Evolutionary conservation across 2,888 invertebrate genomes (phyloP).

Genomic region (Entomobrya proxima): DNA sequence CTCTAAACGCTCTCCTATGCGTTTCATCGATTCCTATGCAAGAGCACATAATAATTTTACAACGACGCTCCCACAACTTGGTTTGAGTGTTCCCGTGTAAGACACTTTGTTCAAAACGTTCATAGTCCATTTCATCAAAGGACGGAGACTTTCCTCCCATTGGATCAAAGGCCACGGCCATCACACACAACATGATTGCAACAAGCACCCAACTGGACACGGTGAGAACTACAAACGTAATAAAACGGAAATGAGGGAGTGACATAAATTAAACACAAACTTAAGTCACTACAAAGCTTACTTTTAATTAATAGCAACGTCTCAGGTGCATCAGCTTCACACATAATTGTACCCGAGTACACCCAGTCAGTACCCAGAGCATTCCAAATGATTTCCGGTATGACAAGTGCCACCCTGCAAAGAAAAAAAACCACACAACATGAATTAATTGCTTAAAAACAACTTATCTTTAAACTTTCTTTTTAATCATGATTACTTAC

Average conservation of each 20-base stretch:
- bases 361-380: constrained; percentile 90
- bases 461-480: background rate
- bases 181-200: constrained; percentile 84
- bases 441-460: too few relatives aligned
- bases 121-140: constrained; percentile 78
- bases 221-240: constrained; percentile 79
- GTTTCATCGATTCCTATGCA: constrained; percentile 80
- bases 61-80: constrained; percentile 85
- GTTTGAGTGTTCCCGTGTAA: constrained; percentile 81
- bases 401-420: constrained; percentile 84
- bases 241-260: too few relatives aligned
- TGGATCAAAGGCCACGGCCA: constrained; percentile 89
- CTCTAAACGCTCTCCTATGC: constrained; percentile 88
- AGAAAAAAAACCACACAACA: too few relatives aligned
- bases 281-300: constrained; percentile 78
- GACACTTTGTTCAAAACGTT: constrained; percentile 76
- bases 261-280: too few relatives aligned
- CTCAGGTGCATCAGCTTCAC: constrained; percentile 79
- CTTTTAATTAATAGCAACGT: constrained; percentile 84
- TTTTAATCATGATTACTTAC: constrained; percentile 59
- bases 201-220: constrained; percentile 89
- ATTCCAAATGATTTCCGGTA: constrained; percentile 88
- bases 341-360: constrained; percentile 84
- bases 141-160: constrained; percentile 79
- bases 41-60: constrained; percentile 78